Percentiles rank a stretch among this genome's conserved stretches.
Evolutionary conservation across 2,888 invertebrate genomes (phyloP).

Genomic region (Colostygia pectinataria): DNA sequence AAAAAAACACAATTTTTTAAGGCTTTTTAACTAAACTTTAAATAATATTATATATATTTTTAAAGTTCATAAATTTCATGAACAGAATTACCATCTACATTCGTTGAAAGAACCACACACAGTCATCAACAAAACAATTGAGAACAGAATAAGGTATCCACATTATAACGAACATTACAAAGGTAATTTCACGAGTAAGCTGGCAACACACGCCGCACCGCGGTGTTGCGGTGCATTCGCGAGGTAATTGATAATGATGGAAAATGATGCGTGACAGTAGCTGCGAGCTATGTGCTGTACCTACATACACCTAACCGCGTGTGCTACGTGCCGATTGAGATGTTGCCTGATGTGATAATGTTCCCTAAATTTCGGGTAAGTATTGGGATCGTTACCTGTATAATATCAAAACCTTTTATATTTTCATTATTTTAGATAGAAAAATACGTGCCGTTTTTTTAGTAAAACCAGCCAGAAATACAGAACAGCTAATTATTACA

Average conservation of each 20-base stretch:
- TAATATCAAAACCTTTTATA: too few species aligned
- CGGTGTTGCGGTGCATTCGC: slow-evolving; percentile 53
- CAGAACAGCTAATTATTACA: too few species aligned
- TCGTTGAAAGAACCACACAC: slow-evolving; percentile 11
- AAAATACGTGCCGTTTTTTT: too few species aligned
- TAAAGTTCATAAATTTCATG: too few species aligned
- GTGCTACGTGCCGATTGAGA: slow-evolving; percentile 41
- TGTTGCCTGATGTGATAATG: slow-evolving; percentile 41
- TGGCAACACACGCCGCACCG: slow-evolving; percentile 57
- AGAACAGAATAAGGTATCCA: slow-evolving; percentile 16
- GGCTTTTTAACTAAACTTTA: too few species aligned
- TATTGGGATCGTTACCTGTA: not conserved
- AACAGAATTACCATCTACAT: too few species aligned
- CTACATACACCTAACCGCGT: slow-evolving; percentile 58
- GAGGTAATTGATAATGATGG: slow-evolving; percentile 76
- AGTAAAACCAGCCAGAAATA: too few species aligned
- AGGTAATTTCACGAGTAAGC: slow-evolving; percentile 33
- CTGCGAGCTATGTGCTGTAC: slow-evolving; percentile 68
- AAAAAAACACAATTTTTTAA: too few species aligned
- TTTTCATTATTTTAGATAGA: too few species aligned
- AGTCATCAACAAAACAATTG: slow-evolving; percentile 15
- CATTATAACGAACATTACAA: slow-evolving; percentile 18
- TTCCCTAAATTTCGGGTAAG: slow-evolving; percentile 16
- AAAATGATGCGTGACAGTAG: slow-evolving; percentile 79
- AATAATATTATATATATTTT: too few species aligned